Conservation (phyloP, 2,888 invertebrate species). For the Archips xylosteana region DNA sequence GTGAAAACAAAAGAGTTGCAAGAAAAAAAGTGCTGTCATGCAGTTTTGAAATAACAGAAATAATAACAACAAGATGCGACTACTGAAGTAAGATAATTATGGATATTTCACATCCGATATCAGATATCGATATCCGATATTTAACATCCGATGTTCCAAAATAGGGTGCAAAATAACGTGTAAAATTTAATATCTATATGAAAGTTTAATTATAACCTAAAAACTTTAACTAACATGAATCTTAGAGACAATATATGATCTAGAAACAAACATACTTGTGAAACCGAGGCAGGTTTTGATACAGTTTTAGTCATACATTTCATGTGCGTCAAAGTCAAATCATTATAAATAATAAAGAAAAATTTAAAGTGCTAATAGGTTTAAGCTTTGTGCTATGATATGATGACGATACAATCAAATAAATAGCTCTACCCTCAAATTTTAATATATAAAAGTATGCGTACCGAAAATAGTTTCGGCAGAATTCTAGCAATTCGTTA, state of each 20-base stretch:
- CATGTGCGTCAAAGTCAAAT: not conserved
- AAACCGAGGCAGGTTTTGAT: not conserved
- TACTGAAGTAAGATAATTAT: not conserved
- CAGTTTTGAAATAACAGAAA: constrained; percentile 7
- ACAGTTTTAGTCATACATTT: not conserved
- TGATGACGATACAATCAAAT: not conserved
- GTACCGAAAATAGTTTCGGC: not conserved
- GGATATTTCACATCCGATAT: not conserved
- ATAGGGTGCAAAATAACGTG: constrained; percentile 7
- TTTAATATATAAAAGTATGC: not conserved
- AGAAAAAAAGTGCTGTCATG: not conserved
- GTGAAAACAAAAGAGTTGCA: not conserved
- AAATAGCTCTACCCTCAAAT: not conserved
- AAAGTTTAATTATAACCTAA: not conserved
- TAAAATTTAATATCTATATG: not conserved
- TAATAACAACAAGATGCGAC: not conserved
- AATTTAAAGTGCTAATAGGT: not conserved
- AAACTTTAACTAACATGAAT: not conserved
- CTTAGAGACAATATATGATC: not conserved
- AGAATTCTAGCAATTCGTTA: not conserved
- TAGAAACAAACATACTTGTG: not conserved
- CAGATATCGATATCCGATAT: too few relatives aligned
- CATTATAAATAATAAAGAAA: not conserved
- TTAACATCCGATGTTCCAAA: constrained; percentile 2
- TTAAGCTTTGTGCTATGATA: not conserved